Conservation (phyloP, 2,113 vertebrate species). For the Acrocephalus arundinaceus region DNA sequence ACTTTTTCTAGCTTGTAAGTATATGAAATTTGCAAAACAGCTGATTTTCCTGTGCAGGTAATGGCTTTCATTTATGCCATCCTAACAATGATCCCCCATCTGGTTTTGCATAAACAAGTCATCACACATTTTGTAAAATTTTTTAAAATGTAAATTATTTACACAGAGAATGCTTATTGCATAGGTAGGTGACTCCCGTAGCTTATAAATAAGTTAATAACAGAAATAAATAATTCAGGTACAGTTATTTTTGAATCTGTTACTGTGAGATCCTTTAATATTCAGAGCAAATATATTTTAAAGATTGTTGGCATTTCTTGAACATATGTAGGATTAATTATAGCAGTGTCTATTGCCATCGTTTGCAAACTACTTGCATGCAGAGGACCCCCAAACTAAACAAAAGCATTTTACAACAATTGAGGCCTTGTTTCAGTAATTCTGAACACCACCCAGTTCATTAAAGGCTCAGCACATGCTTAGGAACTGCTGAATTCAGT, state of each 20-base stretch:
- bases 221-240: conserved; percentile 22
- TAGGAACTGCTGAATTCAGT: background rate
- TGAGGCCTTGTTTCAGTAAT: background rate
- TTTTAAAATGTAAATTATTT: conserved; percentile 49
- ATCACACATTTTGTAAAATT: background rate
- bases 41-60: background rate
- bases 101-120: conserved; percentile 4
- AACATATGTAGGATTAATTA: background rate
- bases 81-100: background rate
- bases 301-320: background rate
- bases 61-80: background rate
- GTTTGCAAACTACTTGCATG: background rate
- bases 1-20: background rate
- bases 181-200: background rate
- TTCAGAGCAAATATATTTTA: background rate
- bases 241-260: background rate
- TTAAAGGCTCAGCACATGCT: background rate
- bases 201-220: conserved; percentile 35
- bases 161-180: background rate
- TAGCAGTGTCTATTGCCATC: background rate
- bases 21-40: background rate
- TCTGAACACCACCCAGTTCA: background rate
- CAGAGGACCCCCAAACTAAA: background rate
- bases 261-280: background rate
- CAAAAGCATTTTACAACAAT: background rate